These are phyloP conservation scores for Phrynosoma blainvillii DNA, from an alignment of 2,113 vertebrate species.

Conservation along the genomic window DNA sequence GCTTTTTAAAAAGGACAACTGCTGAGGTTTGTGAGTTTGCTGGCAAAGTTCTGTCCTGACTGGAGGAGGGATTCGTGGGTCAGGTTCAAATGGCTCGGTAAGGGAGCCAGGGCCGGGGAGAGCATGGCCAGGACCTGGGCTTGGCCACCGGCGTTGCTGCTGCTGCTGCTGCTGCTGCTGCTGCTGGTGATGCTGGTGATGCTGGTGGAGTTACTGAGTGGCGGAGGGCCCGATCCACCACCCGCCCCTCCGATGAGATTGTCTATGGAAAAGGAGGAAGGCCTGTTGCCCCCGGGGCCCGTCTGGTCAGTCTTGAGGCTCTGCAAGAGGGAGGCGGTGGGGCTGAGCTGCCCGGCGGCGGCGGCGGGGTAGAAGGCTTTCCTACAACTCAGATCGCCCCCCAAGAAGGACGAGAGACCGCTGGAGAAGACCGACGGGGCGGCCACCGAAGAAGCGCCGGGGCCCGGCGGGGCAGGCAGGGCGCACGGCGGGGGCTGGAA, in stretches of 20 bases:
- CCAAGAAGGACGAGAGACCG: constrained; percentile 86
- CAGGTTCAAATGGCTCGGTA: constrained; percentile 88
- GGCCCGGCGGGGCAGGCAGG: constrained; percentile 78
- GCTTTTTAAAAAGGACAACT: constrained; percentile 88
- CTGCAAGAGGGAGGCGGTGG: constrained; percentile 77
- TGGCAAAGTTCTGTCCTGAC: constrained; percentile 82
- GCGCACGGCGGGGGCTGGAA: constrained; percentile 86
- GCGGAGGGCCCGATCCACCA: constrained; percentile 68
- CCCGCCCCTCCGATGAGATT: constrained; percentile 84
- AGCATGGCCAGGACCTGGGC: constrained; percentile 93
- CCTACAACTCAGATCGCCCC: constrained; percentile 83
- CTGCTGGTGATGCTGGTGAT: constrained; percentile 79
- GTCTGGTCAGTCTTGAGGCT: constrained; percentile 87
- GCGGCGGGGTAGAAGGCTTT: constrained; percentile 79
- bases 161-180: too few species aligned
- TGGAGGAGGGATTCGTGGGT: constrained; percentile 85
- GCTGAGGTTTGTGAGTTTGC: constrained; percentile 88
- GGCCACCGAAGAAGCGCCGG: constrained; percentile 81
- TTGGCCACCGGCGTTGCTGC: constrained; percentile 82
- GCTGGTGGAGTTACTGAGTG: constrained; percentile 72
- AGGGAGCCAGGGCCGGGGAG: constrained; percentile 88
- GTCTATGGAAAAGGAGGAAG: constrained; percentile 98
- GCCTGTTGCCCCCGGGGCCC: constrained; percentile 77
- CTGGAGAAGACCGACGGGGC: constrained; percentile 83
- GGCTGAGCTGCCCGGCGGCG: constrained; percentile 78